phyloP scores from a whole-genome alignment of 2,888 invertebrate genomes.

The Pemphredon lugubris region DNA sequence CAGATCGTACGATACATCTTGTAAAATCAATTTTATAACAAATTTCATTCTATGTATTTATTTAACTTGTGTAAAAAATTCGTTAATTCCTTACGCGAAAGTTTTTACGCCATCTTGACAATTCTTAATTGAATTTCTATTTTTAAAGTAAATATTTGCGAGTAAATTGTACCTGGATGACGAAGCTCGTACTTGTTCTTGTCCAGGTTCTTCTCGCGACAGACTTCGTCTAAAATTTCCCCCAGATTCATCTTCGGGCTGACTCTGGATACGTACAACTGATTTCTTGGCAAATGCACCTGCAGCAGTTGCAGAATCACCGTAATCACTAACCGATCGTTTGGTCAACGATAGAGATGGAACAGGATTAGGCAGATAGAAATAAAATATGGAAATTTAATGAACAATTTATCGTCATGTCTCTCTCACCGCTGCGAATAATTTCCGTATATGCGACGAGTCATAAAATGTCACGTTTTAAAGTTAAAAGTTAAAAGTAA shows the following conservation, averaged over 20 bases:
- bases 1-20: too few relatives aligned
- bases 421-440: not conserved
- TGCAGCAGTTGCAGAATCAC: slow-evolving; percentile 62
- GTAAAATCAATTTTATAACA: too few relatives aligned
- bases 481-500: too few relatives aligned
- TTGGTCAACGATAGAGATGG: not conserved
- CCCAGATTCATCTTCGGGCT: slow-evolving; percentile 87
- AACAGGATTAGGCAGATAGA: not conserved
- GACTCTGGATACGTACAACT: slow-evolving; percentile 89
- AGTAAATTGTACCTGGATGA: slow-evolving; percentile 85
- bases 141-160: not conserved
- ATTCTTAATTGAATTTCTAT: too few relatives aligned
- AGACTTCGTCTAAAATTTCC: slow-evolving; percentile 88
- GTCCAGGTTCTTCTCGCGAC: slow-evolving; percentile 89
- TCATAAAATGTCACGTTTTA: too few relatives aligned
- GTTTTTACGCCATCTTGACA: too few relatives aligned
- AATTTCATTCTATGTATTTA: too few relatives aligned
- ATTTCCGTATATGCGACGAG: too few relatives aligned
- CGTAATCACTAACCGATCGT: slow-evolving; percentile 16
- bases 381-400: slow-evolving; percentile 9
- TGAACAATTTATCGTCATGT: too few relatives aligned
- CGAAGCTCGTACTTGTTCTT: slow-evolving; percentile 88
- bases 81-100: too few relatives aligned
- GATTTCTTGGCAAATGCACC: slow-evolving; percentile 90
- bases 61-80: too few relatives aligned